Conservation (phyloP, 2,888 invertebrate species). For the Theretra japonica region DNA sequence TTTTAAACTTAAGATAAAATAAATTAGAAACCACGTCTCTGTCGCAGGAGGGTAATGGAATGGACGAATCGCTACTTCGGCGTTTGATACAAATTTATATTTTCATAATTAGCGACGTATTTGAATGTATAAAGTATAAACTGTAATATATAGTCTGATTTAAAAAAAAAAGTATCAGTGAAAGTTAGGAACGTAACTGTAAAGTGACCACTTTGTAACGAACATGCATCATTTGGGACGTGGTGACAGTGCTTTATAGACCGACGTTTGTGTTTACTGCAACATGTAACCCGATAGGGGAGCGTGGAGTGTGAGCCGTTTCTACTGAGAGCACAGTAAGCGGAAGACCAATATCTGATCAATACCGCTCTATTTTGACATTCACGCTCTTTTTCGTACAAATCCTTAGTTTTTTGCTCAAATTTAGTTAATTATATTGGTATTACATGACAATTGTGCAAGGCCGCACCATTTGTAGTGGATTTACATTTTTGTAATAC, state of each 20-base stretch:
- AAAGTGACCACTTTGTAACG: constrained; percentile 22
- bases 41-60: neutral
- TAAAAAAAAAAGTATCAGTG: neutral
- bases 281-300: neutral
- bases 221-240: neutral
- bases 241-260: neutral
- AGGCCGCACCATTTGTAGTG: neutral
- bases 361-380: neutral
- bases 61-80: neutral
- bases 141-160: constrained; percentile 15
- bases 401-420: constrained; percentile 14
- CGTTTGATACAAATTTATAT: constrained; percentile 5
- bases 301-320: neutral
- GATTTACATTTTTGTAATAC: too few species aligned
- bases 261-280: neutral
- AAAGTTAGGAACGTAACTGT: neutral
- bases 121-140: neutral
- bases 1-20: too few species aligned
- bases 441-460: neutral
- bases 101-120: constrained; percentile 12
- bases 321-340: neutral
- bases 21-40: too few species aligned
- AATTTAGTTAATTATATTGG: neutral
- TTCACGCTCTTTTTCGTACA: constrained; percentile 14
- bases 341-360: neutral